Base-by-base conservation (phyloP, 2,888 invertebrate species). In the Stenotaenia linearis region DNA sequence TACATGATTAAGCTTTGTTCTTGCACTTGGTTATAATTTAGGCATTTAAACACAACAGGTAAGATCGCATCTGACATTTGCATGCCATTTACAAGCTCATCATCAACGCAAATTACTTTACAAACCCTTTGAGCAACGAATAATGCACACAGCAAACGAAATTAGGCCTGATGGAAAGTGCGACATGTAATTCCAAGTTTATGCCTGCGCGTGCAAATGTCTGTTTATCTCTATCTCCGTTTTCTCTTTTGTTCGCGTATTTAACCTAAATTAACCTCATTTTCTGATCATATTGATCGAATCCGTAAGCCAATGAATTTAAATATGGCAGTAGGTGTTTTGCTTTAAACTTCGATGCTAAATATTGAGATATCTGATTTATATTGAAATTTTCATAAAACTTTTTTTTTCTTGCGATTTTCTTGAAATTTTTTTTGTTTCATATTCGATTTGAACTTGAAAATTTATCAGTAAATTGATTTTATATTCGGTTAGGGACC, bases 1-100 rank as follows among this genome's bases (percentile, higher is more conserved):
- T 28, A 50, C 50, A 50, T 50, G 50, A 50, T 50, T 50, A 40
- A 69, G 69, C 69, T 69, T 69, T 69, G 69, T 69, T 69, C 69
- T 69, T 69, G 69, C 69, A 69, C 69, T 69, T 69, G 69, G 25
- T 28, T 69, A 69, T 69, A 69, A 69, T 69, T 69, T 69, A 69
- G 69, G 69, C 69, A 69, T 69, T 69, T 28, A 69, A 69, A 50
- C 50, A 50, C 18, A 18, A 50, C 69, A 15, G 28, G 25, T 69
- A 69, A 69, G 69, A 69, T 69, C 69, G 69, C 69, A 69, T 69
- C 69, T 69, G 69, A 69, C 69, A 69, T 69, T 69, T 69, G 69
- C 69, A 69, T 69, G 69, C 69, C 69, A 69, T 69, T 69, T 69
- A 69, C 69, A 69, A 25, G 25, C 28, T 10, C 2, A 69, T 69